A percentile compares a stretch with the other conserved stretches of the same genome.
Evolutionary conservation across 2,113 vertebrate genomes (phyloP).

Genomic region (Halcyon senegalensis): DNA sequence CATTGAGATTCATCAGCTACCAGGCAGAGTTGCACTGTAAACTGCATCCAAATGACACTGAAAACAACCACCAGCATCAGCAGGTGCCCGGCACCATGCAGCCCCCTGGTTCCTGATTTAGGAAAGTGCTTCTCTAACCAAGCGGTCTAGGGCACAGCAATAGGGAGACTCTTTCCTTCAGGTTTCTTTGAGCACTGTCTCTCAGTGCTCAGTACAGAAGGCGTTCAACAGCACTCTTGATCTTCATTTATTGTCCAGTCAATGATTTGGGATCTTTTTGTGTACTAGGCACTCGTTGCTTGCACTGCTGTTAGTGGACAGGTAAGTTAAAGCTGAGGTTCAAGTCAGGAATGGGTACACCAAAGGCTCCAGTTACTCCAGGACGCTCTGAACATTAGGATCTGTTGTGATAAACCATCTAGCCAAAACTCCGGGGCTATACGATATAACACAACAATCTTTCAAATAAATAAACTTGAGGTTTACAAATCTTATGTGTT

Average conservation of each 20-base stretch:
- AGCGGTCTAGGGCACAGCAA: neutral
- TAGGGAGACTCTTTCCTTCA: neutral
- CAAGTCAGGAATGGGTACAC: neutral
- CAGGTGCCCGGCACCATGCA: neutral
- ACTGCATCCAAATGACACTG: neutral
- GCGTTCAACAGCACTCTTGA: neutral
- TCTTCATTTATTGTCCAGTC: neutral
- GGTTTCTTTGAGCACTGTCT: neutral
- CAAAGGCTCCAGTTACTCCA: neutral
- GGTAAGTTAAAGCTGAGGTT: neutral
- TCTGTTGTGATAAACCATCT: neutral
- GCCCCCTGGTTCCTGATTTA: neutral
- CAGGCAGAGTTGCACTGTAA: neutral
- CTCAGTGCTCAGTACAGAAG: neutral
- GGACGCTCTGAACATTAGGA: neutral
- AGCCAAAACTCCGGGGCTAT: neutral
- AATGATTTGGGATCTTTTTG: neutral
- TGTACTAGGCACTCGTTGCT: neutral
- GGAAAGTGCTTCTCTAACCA: neutral
- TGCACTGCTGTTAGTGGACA: neutral
- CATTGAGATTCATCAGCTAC: neutral
- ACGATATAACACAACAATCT: neutral
- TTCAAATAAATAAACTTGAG: neutral
- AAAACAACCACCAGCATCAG: neutral
- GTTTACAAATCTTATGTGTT: neutral